These are phyloP conservation scores for Choristoneura fumiferana DNA, from an alignment of 1,140 invertebrate species.

Conservation along the genomic window DNA sequence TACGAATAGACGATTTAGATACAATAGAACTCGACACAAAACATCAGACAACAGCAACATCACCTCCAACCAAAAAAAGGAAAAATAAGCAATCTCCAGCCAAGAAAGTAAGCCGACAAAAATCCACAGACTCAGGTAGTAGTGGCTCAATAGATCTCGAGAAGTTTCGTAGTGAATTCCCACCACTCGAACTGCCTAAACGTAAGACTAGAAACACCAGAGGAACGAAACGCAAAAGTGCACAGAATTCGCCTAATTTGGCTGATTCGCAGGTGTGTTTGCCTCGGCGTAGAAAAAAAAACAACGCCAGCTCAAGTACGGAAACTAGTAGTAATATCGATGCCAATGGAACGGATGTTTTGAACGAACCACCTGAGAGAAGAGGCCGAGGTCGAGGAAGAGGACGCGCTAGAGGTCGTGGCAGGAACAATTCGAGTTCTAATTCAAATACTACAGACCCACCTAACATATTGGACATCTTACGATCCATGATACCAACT, in stretches of 20 bases:
- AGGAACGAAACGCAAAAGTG: background rate
- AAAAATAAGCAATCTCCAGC: background rate
- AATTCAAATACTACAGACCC: background rate
- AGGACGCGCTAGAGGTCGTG: background rate
- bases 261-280: conserved; percentile 1
- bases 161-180: background rate
- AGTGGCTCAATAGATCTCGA: background rate
- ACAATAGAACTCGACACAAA: background rate
- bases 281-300: conserved; percentile 8
- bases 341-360: background rate
- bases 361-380: conserved; percentile 15
- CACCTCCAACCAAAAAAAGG: background rate
- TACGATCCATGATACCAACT: conserved; percentile 23
- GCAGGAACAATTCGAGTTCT: background rate
- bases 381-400: conserved; percentile 4
- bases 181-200: background rate
- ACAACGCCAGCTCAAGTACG: background rate
- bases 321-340: background rate
- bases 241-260: background rate
- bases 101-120: background rate
- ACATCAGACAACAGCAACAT: background rate
- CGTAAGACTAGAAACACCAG: background rate
- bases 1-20: conserved; percentile 26
- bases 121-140: background rate
- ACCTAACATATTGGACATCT: background rate